A percentile compares a stretch with the other conserved stretches of the same genome.
Evolutionary conservation across 2,888 invertebrate species (phyloP).

Genomic region (Xestoiulus laeticollis): DNA sequence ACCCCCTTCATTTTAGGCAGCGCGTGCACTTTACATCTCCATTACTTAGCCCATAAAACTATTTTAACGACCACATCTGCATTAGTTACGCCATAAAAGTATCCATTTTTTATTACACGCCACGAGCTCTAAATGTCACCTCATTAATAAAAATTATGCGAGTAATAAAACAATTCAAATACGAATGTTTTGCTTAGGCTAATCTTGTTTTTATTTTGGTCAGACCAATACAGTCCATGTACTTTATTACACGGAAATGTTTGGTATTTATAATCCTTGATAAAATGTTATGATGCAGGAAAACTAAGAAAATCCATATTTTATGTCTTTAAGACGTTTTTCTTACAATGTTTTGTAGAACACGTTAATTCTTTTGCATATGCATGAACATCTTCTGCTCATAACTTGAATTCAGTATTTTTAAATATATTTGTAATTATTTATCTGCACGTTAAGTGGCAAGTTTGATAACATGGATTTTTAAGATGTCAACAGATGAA

Average conservation of each 20-base stretch:
- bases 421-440: too few species aligned
- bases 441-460: too few species aligned
- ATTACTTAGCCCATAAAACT: neutral
- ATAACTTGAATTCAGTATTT: too few species aligned
- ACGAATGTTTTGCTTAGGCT: neutral
- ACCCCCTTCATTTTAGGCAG: neutral
- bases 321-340: neutral
- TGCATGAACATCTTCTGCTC: neutral
- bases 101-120: conserved; percentile 19
- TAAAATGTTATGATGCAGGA: neutral
- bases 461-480: neutral
- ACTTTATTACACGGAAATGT: neutral
- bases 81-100: conserved; percentile 29
- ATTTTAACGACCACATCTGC: conserved; percentile 17
- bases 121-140: conserved; percentile 19
- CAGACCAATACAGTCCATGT: neutral
- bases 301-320: neutral
- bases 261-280: neutral
- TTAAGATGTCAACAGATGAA: neutral
- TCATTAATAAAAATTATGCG: neutral
- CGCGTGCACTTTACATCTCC: conserved; percentile 24
- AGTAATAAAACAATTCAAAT: neutral
- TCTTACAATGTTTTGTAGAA: neutral
- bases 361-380: neutral
- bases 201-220: neutral